Evolutionary conservation across 2,888 invertebrate genomes (phyloP), one percentile per base, ranked within the genome.

Genomic region (Chrysotoxum bicinctum): DNA sequence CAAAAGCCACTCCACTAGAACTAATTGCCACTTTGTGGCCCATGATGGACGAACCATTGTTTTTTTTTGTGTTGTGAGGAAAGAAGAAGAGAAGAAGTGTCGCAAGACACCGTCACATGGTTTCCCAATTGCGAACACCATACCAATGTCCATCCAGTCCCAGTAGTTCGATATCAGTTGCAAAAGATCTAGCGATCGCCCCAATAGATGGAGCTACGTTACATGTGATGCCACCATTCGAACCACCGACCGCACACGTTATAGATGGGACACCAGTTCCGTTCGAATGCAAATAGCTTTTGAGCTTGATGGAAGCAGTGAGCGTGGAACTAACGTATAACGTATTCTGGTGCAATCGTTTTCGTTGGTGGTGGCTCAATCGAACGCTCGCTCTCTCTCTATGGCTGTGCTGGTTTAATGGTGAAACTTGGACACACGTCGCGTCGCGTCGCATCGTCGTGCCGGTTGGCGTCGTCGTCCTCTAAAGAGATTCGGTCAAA

Each of bases 41-140:
- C 85, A 77, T 85, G 85, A 85, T 85, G 85, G 81, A 85, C 85
- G 81, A 77, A 77, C 81, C 81, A 81, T 85, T 85, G 85, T 85
- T 85, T 66, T 64, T 16, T 60, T 26, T 26, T 26, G n/a, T 26
- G 2, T 26, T 12, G 14, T 64, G 14, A 14, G 8, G 32, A 19
- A 64, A 64, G 78, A 23, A 37, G 64, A 70, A 69, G 70, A 76
- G 52, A 70, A 70, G 72, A 85, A 85, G 85, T 85, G 85, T 85
- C 85, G 85, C 81, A 81, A 85, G 85, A 85, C 76, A 81, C 78
- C 78, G 78, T 85, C 85, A 73, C 85, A 72, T 85, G 76, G 85
- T 81, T 85, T 85, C 81, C 80, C 81, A 85, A 85, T 85, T 85
- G 60, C 62, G 79, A 79, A 82, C 78, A 77, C 72, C 64, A 68